These are phyloP conservation scores for Nemapogon koenigi DNA, from an alignment of 2,888 invertebrate species.

Conservation along the genomic window DNA sequence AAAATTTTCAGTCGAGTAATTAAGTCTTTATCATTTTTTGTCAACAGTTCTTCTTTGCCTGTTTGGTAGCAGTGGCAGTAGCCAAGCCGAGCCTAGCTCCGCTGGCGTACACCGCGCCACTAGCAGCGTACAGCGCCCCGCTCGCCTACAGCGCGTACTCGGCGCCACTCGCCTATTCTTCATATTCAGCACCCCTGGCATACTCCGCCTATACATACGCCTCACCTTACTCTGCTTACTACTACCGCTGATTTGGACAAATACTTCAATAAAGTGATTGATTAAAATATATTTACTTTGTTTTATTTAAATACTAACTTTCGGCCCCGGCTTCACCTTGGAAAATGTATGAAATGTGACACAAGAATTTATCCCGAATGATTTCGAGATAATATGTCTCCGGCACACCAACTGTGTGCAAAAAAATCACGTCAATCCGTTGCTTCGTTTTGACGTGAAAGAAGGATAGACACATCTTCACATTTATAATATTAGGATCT, in stretches of 20 bases:
- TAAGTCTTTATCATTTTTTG: conserved; percentile 9
- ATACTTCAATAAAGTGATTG: conserved; percentile 1
- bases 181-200: conserved; percentile 27
- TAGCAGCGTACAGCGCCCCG: conserved; percentile 32
- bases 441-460: too few species aligned
- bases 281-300: conserved; percentile 1
- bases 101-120: conserved; percentile 32
- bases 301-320: too few species aligned
- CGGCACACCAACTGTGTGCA: too few species aligned
- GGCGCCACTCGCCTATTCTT: conserved; percentile 29
- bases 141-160: conserved; percentile 24
- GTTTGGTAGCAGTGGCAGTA: conserved; percentile 51
- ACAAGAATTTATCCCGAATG: too few species aligned
- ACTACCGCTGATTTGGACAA: conserved; percentile 14
- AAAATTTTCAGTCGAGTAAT: neutral
- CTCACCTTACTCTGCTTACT: conserved; percentile 39
- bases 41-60: conserved; percentile 49
- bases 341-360: too few species aligned
- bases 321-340: too few species aligned
- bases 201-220: conserved; percentile 29
- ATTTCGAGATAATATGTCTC: too few species aligned
- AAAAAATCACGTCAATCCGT: too few species aligned
- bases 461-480: too few species aligned
- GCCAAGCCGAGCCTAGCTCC: conserved; percentile 32
- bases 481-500: too few species aligned